Evolutionary conservation across 2,888 invertebrate genomes (phyloP), one percentile per base, ranked within the genome.

Genomic region (Apantesis nais): DNA sequence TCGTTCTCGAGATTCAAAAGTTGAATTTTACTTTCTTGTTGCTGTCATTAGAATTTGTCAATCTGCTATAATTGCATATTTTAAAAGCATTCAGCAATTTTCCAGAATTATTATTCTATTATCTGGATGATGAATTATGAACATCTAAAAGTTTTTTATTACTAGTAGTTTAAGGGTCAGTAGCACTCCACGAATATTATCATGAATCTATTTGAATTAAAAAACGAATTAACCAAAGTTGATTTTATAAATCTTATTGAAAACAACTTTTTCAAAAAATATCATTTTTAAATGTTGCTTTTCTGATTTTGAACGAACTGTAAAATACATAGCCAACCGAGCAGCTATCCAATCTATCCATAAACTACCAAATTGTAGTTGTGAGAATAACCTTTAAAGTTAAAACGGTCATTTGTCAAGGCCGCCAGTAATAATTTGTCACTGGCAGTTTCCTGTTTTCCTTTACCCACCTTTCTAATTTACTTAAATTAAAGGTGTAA

Each of bases 361-460:
- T n/a, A 52, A 9, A 1, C n/a, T n/a, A 25, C 8, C 64, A 64
- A 31, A 64, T 62, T 22, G 58, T 12, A 41, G 29, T 25, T 14
- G 34, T 37, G 37, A 67, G 62, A 60, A 29, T 67, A 72, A 72
- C 72, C 72, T 70, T 61, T 68, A 66, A 60, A 55, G n/a, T 61
- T 68, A 66, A 60, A 55, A 29, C 69, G 69, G 67, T 62, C 67
- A 71, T 41, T 37, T 62, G 52, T 76, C 80, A 79, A 79, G 78
- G 78, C 70, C 74, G 0, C 44, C 65, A 64, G 71, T 69, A 67
- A 74, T 34, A 34, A 4, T 34, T 73, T 67, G 66, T 74, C 61
- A 72, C 66, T 74, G 70, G 65, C 71, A 73, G 44, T 79, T 76
- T 66, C 67, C 62, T 63, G 31, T 62, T 62, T 72, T 68, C 60